Evolutionary conservation across 2,113 vertebrate species (phyloP), one percentile per base, ranked within the genome.

Genomic region (Tautogolabrus adspersus): DNA sequence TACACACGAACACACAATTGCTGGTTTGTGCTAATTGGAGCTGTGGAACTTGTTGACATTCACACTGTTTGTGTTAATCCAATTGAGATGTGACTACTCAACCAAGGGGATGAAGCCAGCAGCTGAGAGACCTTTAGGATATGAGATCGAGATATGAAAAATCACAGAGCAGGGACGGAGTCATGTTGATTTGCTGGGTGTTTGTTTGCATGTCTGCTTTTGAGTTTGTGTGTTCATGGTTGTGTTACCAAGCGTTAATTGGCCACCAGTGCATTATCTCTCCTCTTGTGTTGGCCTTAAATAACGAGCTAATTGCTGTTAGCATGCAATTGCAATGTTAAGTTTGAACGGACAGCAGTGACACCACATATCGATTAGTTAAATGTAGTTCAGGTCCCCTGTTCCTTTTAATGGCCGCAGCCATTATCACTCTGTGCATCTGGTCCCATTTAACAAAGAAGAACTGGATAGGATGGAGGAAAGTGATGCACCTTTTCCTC

Each of bases 251-350:
- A 51, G 44, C 74, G 59, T 65, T 79, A 56, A 84, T 75, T 46
- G 34, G 37, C 13, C 47, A 65, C 69, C 47, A 77, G 52, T 69
- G 37, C 68, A 44, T 68, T 82, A 88, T 83, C 79, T 77, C 57
- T 69, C 21, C 52, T 23, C 46, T 65, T 79, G 46, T 79, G 49
- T 71, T 83, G 54, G 58, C 74, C 64, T 60, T 40, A 78, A 63
- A 63, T 84, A 84, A 87, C 73, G 37, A 75, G 47, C 51, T 91
- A 81, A 91, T 91, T 90, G 60, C 66, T 1, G 12, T 16, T 80
- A 62, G 57, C 26, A 72, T 89, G 85, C 88, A 89, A 89, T 84
- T 87, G 85, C 79, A 72, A 38, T 85, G 59, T 88, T 81, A 85
- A 74, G 60, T 63, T 59, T 22, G 77, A 61, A 52, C 5, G 8